These are phyloP conservation scores for Eurois occulta DNA, from an alignment of 2,888 invertebrate species.

Conservation along the genomic window DNA sequence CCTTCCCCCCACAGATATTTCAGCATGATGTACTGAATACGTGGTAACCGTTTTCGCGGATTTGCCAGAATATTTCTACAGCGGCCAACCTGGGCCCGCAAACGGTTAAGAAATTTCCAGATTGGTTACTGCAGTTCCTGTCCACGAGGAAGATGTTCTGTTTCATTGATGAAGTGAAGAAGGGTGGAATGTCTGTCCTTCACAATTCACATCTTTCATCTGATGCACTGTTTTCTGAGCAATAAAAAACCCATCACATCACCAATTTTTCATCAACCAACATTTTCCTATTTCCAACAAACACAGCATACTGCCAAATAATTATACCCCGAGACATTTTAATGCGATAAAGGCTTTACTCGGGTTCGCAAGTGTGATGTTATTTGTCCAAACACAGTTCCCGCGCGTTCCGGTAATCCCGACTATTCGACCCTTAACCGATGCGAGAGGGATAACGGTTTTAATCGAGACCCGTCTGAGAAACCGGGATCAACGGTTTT, in stretches of 20 bases:
- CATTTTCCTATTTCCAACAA: background rate
- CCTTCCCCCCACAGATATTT: too few species aligned
- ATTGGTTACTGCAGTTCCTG: too few species aligned
- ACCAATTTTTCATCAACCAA: background rate
- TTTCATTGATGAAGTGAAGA: too few species aligned
- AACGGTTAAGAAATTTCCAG: too few species aligned
- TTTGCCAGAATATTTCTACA: too few species aligned
- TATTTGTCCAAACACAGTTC: conserved; percentile 27
- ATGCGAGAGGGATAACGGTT: conserved; percentile 21
- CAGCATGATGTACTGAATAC: too few species aligned
- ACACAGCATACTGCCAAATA: background rate
- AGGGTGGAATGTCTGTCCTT: too few species aligned
- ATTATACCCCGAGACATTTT: background rate
- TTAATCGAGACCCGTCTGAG: conserved; percentile 28
- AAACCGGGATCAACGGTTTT: background rate
- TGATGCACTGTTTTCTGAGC: too few species aligned
- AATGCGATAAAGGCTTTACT: background rate
- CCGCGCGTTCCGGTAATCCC: conserved; percentile 29
- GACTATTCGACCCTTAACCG: conserved; percentile 18
- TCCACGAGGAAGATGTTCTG: too few species aligned
- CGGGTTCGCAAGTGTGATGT: conserved; percentile 8
- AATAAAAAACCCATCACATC: background rate
- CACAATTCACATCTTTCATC: too few species aligned
- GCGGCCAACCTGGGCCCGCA: too few species aligned
- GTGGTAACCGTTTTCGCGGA: too few species aligned